A percentile compares a stretch with the other conserved stretches of the same genome.
These are phyloP conservation scores for Araneus ventricosus DNA, from an alignment of 1,140 invertebrate species.

Conservation along the genomic window DNA sequence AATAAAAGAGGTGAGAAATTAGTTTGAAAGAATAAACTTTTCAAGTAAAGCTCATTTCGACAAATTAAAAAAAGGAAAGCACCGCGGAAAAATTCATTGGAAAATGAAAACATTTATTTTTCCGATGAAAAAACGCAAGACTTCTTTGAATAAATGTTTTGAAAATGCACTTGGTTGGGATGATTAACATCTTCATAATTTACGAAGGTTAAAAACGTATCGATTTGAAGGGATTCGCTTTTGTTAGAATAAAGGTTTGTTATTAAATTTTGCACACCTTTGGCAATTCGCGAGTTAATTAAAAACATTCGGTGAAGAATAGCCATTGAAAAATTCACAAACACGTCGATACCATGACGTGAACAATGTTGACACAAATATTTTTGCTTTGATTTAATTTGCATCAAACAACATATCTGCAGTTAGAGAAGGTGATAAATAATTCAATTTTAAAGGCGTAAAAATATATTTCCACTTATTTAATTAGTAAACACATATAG, in stretches of 20 bases:
- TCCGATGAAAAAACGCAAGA: background rate
- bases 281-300: conserved; percentile 20
- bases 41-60: conserved; percentile 16
- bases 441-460: background rate
- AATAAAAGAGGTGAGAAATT: conserved; percentile 39
- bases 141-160: conserved; percentile 16
- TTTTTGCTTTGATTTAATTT: background rate
- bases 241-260: background rate
- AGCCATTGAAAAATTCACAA: background rate
- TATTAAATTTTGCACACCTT: conserved; percentile 12
- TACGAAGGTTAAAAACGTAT: conserved; percentile 6
- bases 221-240: background rate
- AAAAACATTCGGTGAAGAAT: conserved; percentile 2
- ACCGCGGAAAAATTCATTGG: conserved; percentile 7
- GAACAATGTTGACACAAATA: background rate
- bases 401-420: background rate
- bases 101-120: conserved; percentile 47
- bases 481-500: no score
- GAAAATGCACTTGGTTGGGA: conserved; percentile 3
- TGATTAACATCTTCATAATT: conserved; percentile 43
- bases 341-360: background rate
- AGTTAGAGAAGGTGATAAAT: background rate
- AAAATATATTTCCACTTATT: background rate
- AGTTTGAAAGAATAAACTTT: conserved; percentile 30
- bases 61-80: conserved; percentile 15